Conservation (phyloP, 2,797 vertebrate species). For the Calcarius lapponicus region DNA sequence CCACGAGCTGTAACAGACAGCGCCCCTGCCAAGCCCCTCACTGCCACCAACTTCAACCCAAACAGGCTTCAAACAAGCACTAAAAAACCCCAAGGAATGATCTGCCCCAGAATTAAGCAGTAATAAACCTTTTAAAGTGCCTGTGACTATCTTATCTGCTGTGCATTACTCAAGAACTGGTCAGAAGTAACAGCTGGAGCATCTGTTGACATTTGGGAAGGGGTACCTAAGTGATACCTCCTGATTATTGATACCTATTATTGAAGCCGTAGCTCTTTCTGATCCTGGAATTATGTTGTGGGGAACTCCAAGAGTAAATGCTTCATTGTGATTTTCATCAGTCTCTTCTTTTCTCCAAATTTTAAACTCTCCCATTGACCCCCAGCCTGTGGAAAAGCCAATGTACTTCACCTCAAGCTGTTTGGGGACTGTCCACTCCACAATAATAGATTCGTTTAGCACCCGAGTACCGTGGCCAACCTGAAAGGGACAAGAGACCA, state of each 20-base stretch:
- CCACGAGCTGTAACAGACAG: not conserved
- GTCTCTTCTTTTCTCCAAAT: slow-evolving; percentile 94
- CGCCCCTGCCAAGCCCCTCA: not conserved
- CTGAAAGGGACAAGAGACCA: slow-evolving; percentile 69
- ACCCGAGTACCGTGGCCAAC: slow-evolving; percentile 87
- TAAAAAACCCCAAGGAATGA: not conserved
- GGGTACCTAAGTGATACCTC: slow-evolving; percentile 35
- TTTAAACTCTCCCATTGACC: slow-evolving; percentile 93
- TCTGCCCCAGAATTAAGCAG: not conserved
- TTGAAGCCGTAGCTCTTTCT: slow-evolving; percentile 87
- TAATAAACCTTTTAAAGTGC: not conserved
- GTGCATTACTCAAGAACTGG: not conserved
- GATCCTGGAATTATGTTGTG: slow-evolving; percentile 92
- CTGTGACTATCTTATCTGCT: not conserved
- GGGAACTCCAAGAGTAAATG: slow-evolving; percentile 92
- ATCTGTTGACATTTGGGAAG: slow-evolving; percentile 13
- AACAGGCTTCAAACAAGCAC: not conserved
- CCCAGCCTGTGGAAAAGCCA: slow-evolving; percentile 96
- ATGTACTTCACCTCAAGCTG: slow-evolving; percentile 87
- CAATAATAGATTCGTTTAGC: slow-evolving; percentile 86
- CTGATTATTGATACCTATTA: slow-evolving; percentile 83
- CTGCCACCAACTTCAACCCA: not conserved
- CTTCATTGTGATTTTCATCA: slow-evolving; percentile 95
- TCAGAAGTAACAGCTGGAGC: slow-evolving; percentile 25
- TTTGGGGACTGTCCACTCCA: slow-evolving; percentile 83